Percentiles rank a stretch among this genome's conserved stretches.
phyloP scores from a whole-genome alignment of 2,113 vertebrate species.

The Rhinopomastus cyanomelas region DNA sequence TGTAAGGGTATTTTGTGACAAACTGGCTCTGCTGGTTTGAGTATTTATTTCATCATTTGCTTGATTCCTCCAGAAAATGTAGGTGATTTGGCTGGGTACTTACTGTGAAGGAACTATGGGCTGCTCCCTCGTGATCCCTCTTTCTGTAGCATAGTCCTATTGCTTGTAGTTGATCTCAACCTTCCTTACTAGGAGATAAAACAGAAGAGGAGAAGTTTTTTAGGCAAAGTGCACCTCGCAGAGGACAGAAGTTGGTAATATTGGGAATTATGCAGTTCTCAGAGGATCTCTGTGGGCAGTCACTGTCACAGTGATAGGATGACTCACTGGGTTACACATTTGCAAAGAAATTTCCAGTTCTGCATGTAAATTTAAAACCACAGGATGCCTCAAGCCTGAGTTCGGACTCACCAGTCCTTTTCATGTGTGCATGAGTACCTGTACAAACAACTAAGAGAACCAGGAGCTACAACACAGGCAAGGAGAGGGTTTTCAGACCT shows the following conservation, averaged over 20 bases:
- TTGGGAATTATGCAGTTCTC: neutral
- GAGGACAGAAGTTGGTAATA: neutral
- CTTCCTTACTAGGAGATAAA: neutral
- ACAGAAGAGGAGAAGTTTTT: neutral
- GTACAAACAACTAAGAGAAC: neutral
- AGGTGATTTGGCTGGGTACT: rapidly evolving
- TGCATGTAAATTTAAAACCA: neutral
- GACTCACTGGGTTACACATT: neutral
- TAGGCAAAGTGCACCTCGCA: neutral
- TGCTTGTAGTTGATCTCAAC: neutral
- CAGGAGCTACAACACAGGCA: neutral
- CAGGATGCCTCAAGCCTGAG: neutral
- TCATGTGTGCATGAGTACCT: neutral
- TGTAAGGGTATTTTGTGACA: neutral
- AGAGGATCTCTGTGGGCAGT: neutral
- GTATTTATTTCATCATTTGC: neutral
- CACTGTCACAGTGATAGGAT: neutral
- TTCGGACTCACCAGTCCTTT: neutral
- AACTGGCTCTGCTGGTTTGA: neutral
- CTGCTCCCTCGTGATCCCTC: neutral
- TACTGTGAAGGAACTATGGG: neutral
- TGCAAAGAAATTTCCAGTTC: neutral
- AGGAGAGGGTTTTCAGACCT: neutral
- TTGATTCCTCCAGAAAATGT: neutral
- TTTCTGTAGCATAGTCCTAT: neutral